phyloP scores from a whole-genome alignment of 2,888 invertebrate species.

The Uloborus plumipes region DNA sequence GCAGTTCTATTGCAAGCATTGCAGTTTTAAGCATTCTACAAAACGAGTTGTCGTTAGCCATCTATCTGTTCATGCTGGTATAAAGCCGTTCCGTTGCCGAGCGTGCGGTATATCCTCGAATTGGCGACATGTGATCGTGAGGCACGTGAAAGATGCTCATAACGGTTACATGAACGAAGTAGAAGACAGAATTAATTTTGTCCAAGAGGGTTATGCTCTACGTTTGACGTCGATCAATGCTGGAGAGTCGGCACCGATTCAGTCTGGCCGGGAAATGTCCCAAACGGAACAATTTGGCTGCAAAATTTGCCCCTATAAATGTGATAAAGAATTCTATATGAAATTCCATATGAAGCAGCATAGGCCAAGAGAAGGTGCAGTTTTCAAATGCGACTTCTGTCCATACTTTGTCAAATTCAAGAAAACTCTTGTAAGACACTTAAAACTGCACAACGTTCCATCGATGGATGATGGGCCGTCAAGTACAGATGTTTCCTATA shows the following conservation, averaged over 20 bases:
- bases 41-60: conserved; percentile 66
- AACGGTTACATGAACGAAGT: conserved; percentile 63
- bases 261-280: not conserved
- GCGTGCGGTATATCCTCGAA: conserved; percentile 71
- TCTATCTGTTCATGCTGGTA: conserved; percentile 65
- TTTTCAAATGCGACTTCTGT: conserved; percentile 85
- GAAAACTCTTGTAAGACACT: conserved; percentile 78
- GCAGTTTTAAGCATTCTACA: conserved; percentile 64
- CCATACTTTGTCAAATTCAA: conserved; percentile 76
- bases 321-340: conserved; percentile 76
- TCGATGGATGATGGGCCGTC: not conserved
- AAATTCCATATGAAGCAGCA: conserved; percentile 81
- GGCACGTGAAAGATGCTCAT: conserved; percentile 69
- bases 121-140: conserved; percentile 71
- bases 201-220: conserved; percentile 42
- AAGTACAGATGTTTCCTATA: not conserved
- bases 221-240: conserved; percentile 34
- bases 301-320: conserved; percentile 81
- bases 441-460: conserved; percentile 74
- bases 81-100: conserved; percentile 66
- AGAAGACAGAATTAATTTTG: conserved; percentile 63
- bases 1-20: conserved; percentile 65
- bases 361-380: conserved; percentile 77
- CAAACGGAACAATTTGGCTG: conserved; percentile 72
- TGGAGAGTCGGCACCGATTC: not conserved